phyloP scores from a whole-genome alignment of 2,113 vertebrate genomes.

The Pseudorectes ferrugineus region DNA sequence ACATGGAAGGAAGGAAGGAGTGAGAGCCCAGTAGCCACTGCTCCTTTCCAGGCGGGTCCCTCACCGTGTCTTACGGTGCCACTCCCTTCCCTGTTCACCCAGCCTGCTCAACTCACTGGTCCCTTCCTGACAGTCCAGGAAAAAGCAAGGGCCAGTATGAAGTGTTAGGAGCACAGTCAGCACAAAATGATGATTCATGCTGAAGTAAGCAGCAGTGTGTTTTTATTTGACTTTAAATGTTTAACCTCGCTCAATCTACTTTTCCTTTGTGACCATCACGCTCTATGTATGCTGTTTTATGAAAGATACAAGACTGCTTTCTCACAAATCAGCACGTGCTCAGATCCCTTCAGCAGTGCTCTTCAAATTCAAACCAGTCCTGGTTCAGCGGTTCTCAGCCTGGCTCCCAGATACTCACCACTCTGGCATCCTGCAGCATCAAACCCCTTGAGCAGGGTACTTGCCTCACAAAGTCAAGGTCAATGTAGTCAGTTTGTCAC shows the following conservation, averaged over 20 bases:
- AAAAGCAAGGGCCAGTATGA: not conserved
- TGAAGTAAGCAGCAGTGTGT: not conserved
- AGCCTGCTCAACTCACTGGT: not conserved
- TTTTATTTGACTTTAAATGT: not conserved
- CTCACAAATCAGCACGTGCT: accelerated
- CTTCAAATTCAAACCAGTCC: not conserved
- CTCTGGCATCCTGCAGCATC: not conserved
- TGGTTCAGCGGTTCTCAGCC: not conserved
- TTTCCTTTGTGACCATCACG: not conserved
- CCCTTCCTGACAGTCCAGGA: not conserved
- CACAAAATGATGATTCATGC: not conserved
- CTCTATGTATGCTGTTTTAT: not conserved
- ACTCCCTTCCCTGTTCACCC: not conserved
- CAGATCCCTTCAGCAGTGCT: not conserved
- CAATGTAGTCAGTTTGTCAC: not conserved
- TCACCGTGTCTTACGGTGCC: accelerated
- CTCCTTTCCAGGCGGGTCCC: not conserved
- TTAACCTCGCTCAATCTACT: not conserved
- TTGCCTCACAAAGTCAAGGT: not conserved
- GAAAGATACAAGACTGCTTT: not conserved
- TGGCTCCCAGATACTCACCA: not conserved
- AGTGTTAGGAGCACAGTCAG: not conserved
- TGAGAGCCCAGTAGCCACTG: not conserved
- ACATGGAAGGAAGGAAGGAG: not conserved
- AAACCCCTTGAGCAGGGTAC: not conserved